Base-by-base conservation (phyloP, 2,113 vertebrate genomes). In the Cyprinus carpio region DNA sequence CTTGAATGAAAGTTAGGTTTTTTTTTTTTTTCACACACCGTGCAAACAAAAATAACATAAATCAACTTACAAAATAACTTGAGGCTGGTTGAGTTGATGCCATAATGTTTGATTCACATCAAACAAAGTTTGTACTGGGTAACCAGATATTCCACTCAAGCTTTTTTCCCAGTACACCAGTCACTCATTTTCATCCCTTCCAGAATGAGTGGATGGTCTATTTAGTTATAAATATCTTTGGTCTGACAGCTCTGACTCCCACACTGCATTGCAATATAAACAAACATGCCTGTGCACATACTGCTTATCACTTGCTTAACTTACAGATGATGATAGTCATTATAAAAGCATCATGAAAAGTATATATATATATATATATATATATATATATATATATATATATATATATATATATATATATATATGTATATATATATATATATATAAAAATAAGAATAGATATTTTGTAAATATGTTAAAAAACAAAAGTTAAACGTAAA, bases 141-240 rank as follows among this genome's bases (percentile, higher is more conserved):
- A 71, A 71, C 31, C 4, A 71, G 67, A 71, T 71, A 71, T 71
- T 71, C 67, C 10, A 43, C 67, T 71, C 67, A 40, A 23, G 31
- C 67, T 40, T 18, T 71, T 71, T 40, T 71, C 18, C 67, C 16
- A 71, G 20, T 71, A 40, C 34, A 71, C 31, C 67, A 23, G 34
- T 71, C 18, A 71, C 31, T 37, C 34, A 71, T 40, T 71, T 71
- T 37, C 34, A 71, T 5, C 4, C 31, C 16, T 71, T 71, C 18
- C 3, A 18, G 67, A 9, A 20, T 0, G 4, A 71, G 31, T 23
- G 67, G 18, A 71, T 71, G 67, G 18, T 69, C 65, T 69, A 69
- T 29, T 69, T 69, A 69, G 31, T 37, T 69, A 69, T 71, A 40
- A 40, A 40, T 71, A 71, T 71, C 18, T 23, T 71, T 71, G 18